Base-by-base conservation (phyloP, 2,888 invertebrate genomes). In the Tetheella fluctuosa region DNA sequence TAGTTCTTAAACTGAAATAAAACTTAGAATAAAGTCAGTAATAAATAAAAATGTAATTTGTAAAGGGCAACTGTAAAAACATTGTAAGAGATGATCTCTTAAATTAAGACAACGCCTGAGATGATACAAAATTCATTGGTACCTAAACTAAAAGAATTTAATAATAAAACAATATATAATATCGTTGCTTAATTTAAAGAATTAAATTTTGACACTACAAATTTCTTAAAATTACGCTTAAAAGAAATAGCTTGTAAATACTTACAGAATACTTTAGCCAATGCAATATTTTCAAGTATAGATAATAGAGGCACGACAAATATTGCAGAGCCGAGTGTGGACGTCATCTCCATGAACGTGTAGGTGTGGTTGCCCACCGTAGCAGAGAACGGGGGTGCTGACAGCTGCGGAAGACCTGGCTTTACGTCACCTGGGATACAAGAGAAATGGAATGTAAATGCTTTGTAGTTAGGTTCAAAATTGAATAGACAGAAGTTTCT, bases 251-350 rank as follows among this genome's bases (percentile, higher is more conserved):
- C n/a, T n/a, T n/a, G n/a, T n/a, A 1, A 30, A 42, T 71, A 91
- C 91, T 91, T 60, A 92, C 93, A 92, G 88, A 99, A 99, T 0
- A 98, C 98, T 90, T 98, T 98, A 2, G 98, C 98, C 68, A 99
- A 97, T 0, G 99, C 98, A 57, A 99, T 97, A 83, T 98, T 98
- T 76, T 98, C 98, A 15, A 99, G 94, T 1, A 99, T 97, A 0
- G 97, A 97, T 65, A 99, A 96, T 59, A 99, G 94, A 0, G 99
- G 98, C 54, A 99, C 96, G 52, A 99, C 95, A 63, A 97, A 92
- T 64, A 98, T 95, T 12, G 98, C 97, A 1, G 97, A 95, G 12
- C 98, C 98, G 60, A 99, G 94, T 76, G 96, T 96, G 64, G 95
- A 94, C 8, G 96, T 92, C 97, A 97, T 96, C 78, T 96, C 95